Evolutionary conservation across 2,113 vertebrate genomes (phyloP).

Genomic region (Gymnocephalus cernua): DNA sequence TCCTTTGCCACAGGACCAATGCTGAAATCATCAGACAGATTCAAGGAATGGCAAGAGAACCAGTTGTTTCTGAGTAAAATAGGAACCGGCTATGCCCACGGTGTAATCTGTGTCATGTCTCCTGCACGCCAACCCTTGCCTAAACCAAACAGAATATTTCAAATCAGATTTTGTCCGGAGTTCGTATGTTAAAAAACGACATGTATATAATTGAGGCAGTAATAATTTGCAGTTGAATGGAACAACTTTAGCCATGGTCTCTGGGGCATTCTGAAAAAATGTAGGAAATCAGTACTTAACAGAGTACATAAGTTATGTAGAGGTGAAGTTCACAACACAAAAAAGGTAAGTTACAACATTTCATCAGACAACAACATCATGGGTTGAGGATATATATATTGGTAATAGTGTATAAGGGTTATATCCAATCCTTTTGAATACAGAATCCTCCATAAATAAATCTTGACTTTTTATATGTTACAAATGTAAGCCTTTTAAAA

Average conservation of each 20-base stretch:
- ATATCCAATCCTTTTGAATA: background rate
- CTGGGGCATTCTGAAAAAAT: conserved; percentile 6
- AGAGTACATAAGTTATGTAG: background rate
- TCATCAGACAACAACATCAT: conserved; percentile 14
- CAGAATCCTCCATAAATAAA: background rate
- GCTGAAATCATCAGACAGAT: too few relatives aligned
- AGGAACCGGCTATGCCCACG: too few relatives aligned
- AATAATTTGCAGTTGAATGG: conserved; percentile 8
- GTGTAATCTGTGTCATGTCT: too few relatives aligned
- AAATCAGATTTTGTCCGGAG: too few relatives aligned
- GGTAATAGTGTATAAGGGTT: background rate
- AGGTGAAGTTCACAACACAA: background rate
- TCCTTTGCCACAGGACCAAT: background rate
- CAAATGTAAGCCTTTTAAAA: conserved; percentile 31
- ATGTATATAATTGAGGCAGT: too few relatives aligned
- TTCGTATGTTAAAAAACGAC: too few relatives aligned
- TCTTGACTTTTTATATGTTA: conserved; percentile 22
- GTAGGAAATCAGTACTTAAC: conserved; percentile 17
- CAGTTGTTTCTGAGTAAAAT: too few relatives aligned
- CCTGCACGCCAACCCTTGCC: too few relatives aligned
- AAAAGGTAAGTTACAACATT: conserved; percentile 16
- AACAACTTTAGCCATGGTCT: conserved; percentile 16
- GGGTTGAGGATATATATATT: conserved; percentile 6
- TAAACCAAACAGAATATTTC: too few relatives aligned
- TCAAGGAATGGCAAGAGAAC: too few relatives aligned